phyloP scores from a whole-genome alignment of 2,888 invertebrate species.

The Diplazon laetatorius region DNA sequence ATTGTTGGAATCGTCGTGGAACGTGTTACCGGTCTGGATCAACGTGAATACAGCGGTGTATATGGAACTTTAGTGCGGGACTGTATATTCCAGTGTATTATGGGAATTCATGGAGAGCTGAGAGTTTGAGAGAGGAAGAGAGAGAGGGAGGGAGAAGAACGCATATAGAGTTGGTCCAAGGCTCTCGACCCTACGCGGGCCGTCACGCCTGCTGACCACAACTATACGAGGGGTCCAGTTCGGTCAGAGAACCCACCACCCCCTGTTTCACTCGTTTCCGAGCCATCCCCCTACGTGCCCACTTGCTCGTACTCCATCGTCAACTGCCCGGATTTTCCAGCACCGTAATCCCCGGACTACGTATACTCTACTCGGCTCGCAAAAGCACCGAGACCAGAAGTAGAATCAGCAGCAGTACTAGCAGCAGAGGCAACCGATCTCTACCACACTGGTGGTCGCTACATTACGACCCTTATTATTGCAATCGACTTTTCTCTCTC shows the following conservation, averaged over 20 bases:
- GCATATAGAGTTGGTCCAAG: slow-evolving; percentile 64
- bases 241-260: slow-evolving; percentile 66
- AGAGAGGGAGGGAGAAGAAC: slow-evolving; percentile 42
- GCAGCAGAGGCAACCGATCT: slow-evolving; percentile 49
- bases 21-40: slow-evolving; percentile 47
- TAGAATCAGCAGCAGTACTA: slow-evolving; percentile 37
- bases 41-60: slow-evolving; percentile 60
- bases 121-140: slow-evolving; percentile 41
- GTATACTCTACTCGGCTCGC: slow-evolving; percentile 32
- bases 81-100: slow-evolving; percentile 17
- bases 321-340: slow-evolving; percentile 61
- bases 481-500: slow-evolving; percentile 60
- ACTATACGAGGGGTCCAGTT: slow-evolving; percentile 76
- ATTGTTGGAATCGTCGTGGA: slow-evolving; percentile 34
- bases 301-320: slow-evolving; percentile 41
- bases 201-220: slow-evolving; percentile 81
- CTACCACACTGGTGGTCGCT: slow-evolving; percentile 60
- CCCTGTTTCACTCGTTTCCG: slow-evolving; percentile 59
- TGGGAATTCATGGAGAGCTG: slow-evolving; percentile 17
- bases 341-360: slow-evolving; percentile 49
- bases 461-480: slow-evolving; percentile 69
- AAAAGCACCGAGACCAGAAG: slow-evolving; percentile 28
- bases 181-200: slow-evolving; percentile 72
- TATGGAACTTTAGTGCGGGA: neutral
- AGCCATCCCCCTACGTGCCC: slow-evolving; percentile 58